Base-by-base conservation (phyloP, 2,797 vertebrate genomes). In the Phyllotis vaccarum region DNA sequence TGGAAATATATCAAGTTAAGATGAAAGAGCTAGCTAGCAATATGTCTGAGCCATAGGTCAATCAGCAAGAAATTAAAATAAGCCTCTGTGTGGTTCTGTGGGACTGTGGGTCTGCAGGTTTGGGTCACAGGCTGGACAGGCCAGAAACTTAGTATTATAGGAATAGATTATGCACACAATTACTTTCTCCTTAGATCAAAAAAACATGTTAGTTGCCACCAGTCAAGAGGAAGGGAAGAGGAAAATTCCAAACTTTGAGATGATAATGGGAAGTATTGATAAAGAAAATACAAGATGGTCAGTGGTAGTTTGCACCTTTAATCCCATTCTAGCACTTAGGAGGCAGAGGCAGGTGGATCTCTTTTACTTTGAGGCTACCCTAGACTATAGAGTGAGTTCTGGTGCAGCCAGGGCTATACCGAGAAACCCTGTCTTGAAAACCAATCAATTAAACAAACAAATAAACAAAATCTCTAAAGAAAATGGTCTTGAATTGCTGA, bases 161-260 rank as follows among this genome's bases (percentile, higher is more conserved):
- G 89, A 93, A 85, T 85, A 49, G 81, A 92, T 93, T 85, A 88
- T 34, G 96, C 79, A 79, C n/a, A 96, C 91, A 95, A 96, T 80
- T 93, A 86, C 37, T 19, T 75, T 94, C 87, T 95, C 95, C 91
- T 97, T 70, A 91, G 90, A 94, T 54, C 29, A n/a, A 78, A 78
- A 56, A 82, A 46, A 19, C 40, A 49, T 17, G 52, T 91, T 60
- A 60, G 52, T 27, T 81, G 62, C 70, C 70, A 37, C 74, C 29
- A 75, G 60, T 79, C 72, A 85, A 90, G 79, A 90, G 60, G 70
- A 93, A 52, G 91, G 85, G 74, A 85, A 94, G 43, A 95, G 78
- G 90, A 82, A 95, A 89, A 93, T 70, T 89, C 89, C 24, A 96
- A 96, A 94, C 90, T 82, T n/a, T 95, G 94, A 93, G 96, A 93